Percentiles rank a stretch among this genome's conserved stretches.
Conservation (phyloP, 64 coral and sea anemone genomes). For the Stylophora pistillata region DNA sequence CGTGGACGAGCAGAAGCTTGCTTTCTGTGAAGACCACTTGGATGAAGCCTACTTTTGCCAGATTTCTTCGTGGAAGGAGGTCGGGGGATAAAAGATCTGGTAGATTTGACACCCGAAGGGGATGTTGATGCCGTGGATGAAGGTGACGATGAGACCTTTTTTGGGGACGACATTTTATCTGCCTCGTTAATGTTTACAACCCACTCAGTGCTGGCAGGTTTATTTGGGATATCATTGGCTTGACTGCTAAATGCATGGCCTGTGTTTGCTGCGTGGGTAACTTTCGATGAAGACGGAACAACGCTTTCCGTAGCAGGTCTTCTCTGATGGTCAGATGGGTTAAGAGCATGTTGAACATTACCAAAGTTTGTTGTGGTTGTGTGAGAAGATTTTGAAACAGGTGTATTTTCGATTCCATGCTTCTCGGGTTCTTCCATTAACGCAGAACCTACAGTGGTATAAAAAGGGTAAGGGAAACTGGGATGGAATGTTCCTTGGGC, state of each 20-base stretch:
- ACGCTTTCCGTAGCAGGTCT: neutral
- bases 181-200: neutral
- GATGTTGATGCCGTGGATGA: neutral
- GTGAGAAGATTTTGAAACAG: neutral
- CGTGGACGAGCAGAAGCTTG: constrained; percentile 23
- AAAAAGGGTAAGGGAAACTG: constrained; percentile 38
- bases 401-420: neutral
- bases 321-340: neutral
- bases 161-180: neutral
- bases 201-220: neutral
- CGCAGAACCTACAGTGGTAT: constrained; percentile 1
- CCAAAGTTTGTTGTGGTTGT: neutral
- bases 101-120: neutral
- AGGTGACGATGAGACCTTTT: constrained; percentile 18
- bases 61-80: constrained; percentile 22
- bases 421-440: neutral
- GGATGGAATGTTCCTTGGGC: constrained; percentile 24
- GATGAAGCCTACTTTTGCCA: constrained; percentile 1
- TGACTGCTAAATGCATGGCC: neutral
- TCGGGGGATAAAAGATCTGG: constrained; percentile 28
- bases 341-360: neutral
- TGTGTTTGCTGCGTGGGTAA: neutral
- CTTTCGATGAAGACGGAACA: neutral
- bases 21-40: neutral
- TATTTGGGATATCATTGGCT: neutral